Evolutionary conservation across 2,113 vertebrate species (phyloP).

Genomic region (Coptodon bakossiorum): DNA sequence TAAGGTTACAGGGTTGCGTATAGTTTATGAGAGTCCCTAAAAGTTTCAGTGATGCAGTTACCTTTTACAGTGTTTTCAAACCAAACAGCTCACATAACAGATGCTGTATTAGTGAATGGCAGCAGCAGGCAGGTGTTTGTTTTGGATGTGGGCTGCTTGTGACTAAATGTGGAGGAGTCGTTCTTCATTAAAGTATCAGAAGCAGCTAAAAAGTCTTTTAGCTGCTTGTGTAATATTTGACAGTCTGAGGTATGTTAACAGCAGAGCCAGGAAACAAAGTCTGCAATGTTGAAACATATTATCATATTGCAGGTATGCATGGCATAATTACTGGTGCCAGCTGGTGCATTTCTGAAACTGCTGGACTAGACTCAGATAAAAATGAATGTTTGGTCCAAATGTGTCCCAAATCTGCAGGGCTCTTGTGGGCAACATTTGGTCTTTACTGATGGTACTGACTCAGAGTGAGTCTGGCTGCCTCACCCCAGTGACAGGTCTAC

Average conservation of each 20-base stretch:
- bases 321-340: not conserved
- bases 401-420: not conserved
- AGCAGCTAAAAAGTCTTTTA: not conserved
- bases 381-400: not conserved
- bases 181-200: not conserved
- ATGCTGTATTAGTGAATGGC: not conserved
- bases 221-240: not conserved
- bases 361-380: not conserved
- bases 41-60: not conserved
- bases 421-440: not conserved
- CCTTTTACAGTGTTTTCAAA: not conserved
- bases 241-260: not conserved
- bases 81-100: not conserved
- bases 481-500: not conserved
- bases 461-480: not conserved
- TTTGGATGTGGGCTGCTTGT: not conserved
- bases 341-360: accelerated
- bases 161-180: not conserved
- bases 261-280: not conserved
- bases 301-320: not conserved
- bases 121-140: not conserved
- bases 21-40: not conserved
- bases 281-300: not conserved
- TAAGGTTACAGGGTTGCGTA: accelerated
- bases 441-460: not conserved